A percentile compares a stretch with the other conserved stretches of the same genome.
Evolutionary conservation across 2,888 invertebrate species (phyloP).

Genomic region (Acrobasis consociella): DNA sequence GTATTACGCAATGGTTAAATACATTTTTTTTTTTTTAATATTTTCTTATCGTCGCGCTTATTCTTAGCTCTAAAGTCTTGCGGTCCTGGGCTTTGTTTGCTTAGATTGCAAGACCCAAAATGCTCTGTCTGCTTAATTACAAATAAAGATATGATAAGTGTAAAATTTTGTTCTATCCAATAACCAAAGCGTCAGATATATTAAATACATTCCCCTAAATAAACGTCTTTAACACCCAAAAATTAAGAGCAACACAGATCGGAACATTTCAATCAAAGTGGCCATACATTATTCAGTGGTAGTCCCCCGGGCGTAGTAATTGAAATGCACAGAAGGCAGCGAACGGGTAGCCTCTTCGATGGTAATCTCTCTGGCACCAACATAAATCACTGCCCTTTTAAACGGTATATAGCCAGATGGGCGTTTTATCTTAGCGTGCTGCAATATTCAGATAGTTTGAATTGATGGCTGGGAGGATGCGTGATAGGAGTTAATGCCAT

Average conservation of each 20-base stretch:
- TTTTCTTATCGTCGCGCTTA: no score
- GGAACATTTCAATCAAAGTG: conserved; percentile 55
- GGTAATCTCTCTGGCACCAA: conserved; percentile 54
- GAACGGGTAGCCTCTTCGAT: conserved; percentile 51
- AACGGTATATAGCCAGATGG: conserved; percentile 26
- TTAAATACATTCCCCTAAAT: neutral
- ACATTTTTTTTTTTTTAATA: no score
- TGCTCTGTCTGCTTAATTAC: neutral
- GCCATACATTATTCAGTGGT: conserved; percentile 38
- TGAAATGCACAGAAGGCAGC: conserved; percentile 52
- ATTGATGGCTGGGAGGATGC: conserved; percentile 10
- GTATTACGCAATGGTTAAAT: no score
- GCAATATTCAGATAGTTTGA: conserved; percentile 20
- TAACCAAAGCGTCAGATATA: neutral
- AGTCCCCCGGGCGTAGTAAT: conserved; percentile 44
- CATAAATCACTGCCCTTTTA: conserved; percentile 52
- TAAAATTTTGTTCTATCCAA: neutral
- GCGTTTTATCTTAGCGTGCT: conserved; percentile 17
- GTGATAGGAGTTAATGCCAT: conserved; percentile 15
- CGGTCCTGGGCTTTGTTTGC: no score
- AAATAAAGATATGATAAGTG: no score
- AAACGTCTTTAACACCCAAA: conserved; percentile 40
- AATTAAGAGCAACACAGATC: conserved; percentile 49
- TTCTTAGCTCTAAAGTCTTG: no score
- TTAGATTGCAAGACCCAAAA: no score